Conservation (phyloP, 2,113 vertebrate species). For the Eptesicus fuscus region DNA sequence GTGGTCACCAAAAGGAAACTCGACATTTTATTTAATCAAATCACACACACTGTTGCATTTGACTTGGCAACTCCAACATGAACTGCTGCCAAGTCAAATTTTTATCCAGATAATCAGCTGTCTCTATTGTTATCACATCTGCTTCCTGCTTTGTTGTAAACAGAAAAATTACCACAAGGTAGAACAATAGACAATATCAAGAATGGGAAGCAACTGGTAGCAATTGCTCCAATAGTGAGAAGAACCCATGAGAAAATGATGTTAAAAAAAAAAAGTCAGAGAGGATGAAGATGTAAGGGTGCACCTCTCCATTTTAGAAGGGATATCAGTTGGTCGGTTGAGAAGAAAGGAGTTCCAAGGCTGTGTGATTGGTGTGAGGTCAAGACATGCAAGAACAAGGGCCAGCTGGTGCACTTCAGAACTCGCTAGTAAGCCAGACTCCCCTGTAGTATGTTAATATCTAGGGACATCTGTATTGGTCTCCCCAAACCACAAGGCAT, state of each 20-base stretch:
- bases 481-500: not conserved
- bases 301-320: not conserved
- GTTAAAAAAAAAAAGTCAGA: not conserved
- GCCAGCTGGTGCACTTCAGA: not conserved
- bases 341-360: not conserved
- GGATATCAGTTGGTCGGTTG: not conserved
- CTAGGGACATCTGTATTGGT: not conserved
- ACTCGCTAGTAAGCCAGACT: not conserved
- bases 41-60: constrained; percentile 7
- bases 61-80: constrained; percentile 37
- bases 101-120: constrained; percentile 43
- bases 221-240: not conserved
- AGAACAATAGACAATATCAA: not conserved
- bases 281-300: not conserved
- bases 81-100: constrained; percentile 33
- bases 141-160: constrained; percentile 35
- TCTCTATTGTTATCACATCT: constrained; percentile 31
- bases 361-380: not conserved
- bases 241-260: not conserved
- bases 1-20: constrained; percentile 10
- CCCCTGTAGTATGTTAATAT: not conserved
- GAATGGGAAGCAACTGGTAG: not conserved
- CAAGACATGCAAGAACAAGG: not conserved
- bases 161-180: not conserved
- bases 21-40: constrained; percentile 19